Evolutionary conservation across 2,113 vertebrate genomes (phyloP).

Genomic region (Mus musculus): GRCm39 chr2:74849001-74849500

Average conservation of each 20-base stretch:
- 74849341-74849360: background rate
- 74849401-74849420: background rate
- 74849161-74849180: background rate
- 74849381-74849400: background rate
- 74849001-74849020: background rate
- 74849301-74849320: background rate
- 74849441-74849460: constrained; percentile 3
- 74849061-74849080: background rate
- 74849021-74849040: background rate
- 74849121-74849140: constrained; percentile 20
- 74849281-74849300: constrained; percentile 11
- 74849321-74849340: background rate
- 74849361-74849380: background rate
- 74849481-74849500: background rate
- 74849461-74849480: background rate
- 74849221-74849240: constrained; percentile 49
- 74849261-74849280: background rate
- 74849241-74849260: constrained; percentile 4
- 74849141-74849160: background rate
- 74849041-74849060: constrained; percentile 3
- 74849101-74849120: background rate
- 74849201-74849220: background rate
- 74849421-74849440: constrained; percentile 3
- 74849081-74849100: background rate
- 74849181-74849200: constrained; percentile 11